These are phyloP conservation scores for Felis catus DNA, from an alignment of 2,113 vertebrate species.

Conservation along the genomic window DNA sequence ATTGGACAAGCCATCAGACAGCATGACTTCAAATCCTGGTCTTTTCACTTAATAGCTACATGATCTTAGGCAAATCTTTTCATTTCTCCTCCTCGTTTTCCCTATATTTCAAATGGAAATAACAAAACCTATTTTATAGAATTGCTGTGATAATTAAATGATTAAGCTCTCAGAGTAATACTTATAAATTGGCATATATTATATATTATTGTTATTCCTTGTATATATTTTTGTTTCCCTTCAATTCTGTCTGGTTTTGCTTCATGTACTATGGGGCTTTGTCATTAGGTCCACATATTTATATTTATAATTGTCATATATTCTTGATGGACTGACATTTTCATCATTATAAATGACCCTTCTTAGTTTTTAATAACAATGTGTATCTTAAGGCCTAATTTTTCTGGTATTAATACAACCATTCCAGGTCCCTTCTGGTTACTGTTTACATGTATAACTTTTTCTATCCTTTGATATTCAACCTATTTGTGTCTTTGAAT, in stretches of 20 bases:
- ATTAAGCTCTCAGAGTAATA: background rate
- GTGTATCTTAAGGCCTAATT: background rate
- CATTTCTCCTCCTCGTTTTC: background rate
- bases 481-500: background rate
- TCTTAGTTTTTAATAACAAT: conserved; percentile 1
- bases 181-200: background rate
- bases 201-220: background rate
- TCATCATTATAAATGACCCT: background rate
- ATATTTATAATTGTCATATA: background rate
- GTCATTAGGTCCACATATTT: background rate
- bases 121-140: background rate
- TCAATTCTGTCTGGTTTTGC: background rate
- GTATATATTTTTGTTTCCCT: background rate
- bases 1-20: background rate
- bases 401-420: background rate
- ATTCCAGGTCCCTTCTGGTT: background rate
- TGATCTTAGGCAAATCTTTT: background rate
- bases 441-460: background rate
- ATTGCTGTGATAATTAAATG: conserved; percentile 3
- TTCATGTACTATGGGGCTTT: background rate
- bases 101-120: background rate
- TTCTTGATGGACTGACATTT: background rate
- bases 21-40: background rate
- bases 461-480: background rate
- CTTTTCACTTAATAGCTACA: background rate